phyloP scores from a whole-genome alignment of 2,888 invertebrate species.

The Phymatocera aterrima region DNA sequence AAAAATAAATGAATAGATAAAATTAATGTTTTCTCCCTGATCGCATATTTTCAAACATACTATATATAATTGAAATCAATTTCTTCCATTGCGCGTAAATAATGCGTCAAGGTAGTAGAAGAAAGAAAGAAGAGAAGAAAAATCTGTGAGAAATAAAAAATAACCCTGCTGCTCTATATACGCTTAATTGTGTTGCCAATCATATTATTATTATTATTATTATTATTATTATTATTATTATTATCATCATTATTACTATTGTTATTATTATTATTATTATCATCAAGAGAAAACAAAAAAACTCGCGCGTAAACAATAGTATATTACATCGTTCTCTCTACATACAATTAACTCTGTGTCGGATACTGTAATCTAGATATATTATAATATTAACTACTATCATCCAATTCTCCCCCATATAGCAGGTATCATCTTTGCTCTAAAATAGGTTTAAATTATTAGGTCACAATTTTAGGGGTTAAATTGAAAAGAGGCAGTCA shows the following conservation, averaged over 20 bases:
- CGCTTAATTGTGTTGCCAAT: slow-evolving; percentile 73
- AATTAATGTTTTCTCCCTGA: slow-evolving; percentile 16
- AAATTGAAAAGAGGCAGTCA: slow-evolving; percentile 37
- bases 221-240: too few relatives aligned
- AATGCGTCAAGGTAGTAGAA: slow-evolving; percentile 28
- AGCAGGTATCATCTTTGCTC: background rate
- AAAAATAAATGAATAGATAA: background rate
- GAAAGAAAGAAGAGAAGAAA: slow-evolving; percentile 46
- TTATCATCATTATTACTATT: slow-evolving; percentile 50
- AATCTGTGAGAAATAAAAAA: slow-evolving; percentile 51
- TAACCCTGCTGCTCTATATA: slow-evolving; percentile 68
- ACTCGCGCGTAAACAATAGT: background rate
- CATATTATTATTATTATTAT: slow-evolving; percentile 61
- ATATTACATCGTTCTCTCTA: background rate
- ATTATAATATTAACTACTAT: background rate
- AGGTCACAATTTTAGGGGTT: slow-evolving; percentile 13
- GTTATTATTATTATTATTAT: slow-evolving; percentile 46
- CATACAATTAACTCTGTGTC: slow-evolving; percentile 21
- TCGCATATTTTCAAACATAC: slow-evolving; percentile 1
- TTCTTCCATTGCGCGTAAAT: slow-evolving; percentile 53
- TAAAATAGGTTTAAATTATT: background rate
- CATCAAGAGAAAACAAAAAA: slow-evolving; percentile 42
- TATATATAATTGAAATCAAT: slow-evolving; percentile 47
- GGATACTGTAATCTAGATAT: slow-evolving; percentile 27
- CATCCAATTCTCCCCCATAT: background rate